Percentiles rank a stretch among this genome's conserved stretches.
These are phyloP conservation scores for Lithobius niger DNA, from an alignment of 1,140 invertebrate genomes.

Conservation along the genomic window DNA sequence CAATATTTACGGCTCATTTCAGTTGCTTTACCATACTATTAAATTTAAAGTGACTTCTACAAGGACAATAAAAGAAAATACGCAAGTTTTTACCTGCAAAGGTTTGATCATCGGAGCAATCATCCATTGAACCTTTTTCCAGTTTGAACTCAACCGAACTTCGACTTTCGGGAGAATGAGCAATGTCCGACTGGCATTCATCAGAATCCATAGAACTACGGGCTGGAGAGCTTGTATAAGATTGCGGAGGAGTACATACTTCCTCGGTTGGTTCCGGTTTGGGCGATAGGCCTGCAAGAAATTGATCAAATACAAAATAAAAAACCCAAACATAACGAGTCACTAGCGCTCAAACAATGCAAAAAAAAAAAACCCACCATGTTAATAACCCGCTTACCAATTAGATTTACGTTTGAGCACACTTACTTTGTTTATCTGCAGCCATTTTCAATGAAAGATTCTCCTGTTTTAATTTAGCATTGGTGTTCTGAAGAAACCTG, in stretches of 20 bases:
- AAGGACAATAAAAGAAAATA: not conserved
- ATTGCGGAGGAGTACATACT: slow-evolving; percentile 20
- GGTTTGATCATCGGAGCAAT: not conserved
- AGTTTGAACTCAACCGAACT: slow-evolving; percentile 9
- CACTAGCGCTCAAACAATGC: not conserved
- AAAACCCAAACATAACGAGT: not conserved
- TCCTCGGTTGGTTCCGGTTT: not conserved
- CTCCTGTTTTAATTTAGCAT: slow-evolving; percentile 75
- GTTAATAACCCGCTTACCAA: not conserved
- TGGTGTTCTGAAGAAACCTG: slow-evolving; percentile 67
- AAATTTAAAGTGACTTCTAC: not conserved
- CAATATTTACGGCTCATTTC: too few species aligned
- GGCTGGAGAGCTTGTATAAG: slow-evolving; percentile 19
- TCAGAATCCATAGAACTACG: slow-evolving; percentile 7
- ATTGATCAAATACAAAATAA: not conserved
- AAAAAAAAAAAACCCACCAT: not conserved
- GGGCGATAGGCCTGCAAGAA: not conserved
- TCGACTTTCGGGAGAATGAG: slow-evolving; percentile 23
- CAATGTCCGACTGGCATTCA: slow-evolving; percentile 14
- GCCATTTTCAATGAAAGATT: slow-evolving; percentile 60
- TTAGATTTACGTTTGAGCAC: not conserved
- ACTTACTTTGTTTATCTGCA: slow-evolving; percentile 35
- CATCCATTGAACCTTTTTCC: slow-evolving; percentile 16
- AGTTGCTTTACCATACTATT: too few species aligned
- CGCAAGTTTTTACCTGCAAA: not conserved